A percentile compares a stretch with the other conserved stretches of the same genome.
Conservation (phyloP, 2,797 vertebrate species). For the Microctenopoma lineatum region DNA sequence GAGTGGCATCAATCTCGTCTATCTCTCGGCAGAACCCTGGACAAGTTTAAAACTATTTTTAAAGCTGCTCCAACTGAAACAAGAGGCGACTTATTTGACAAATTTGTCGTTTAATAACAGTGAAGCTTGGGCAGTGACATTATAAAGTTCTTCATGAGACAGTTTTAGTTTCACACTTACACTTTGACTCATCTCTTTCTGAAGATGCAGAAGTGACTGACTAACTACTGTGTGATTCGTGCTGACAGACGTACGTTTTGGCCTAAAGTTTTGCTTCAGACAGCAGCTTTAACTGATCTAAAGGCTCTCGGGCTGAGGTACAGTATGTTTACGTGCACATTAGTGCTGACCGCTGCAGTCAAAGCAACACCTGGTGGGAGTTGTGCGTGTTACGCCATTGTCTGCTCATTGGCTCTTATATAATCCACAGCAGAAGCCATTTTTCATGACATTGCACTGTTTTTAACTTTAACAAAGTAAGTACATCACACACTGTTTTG, state of each 20-base stretch:
- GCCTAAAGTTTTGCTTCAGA: neutral
- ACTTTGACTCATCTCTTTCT: constrained; percentile 34
- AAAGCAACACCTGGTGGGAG: constrained; percentile 40
- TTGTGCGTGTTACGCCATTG: constrained; percentile 7
- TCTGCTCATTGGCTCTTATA: constrained; percentile 5
- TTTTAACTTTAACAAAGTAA: constrained; percentile 17
- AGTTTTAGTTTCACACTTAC: constrained; percentile 14
- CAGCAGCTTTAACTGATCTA: constrained; percentile 23
- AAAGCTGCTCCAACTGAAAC: neutral
- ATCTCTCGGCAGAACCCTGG: neutral
- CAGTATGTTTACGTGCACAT: constrained; percentile 13
- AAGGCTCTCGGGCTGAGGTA: constrained; percentile 5
- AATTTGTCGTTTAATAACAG: neutral
- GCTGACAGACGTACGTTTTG: neutral
- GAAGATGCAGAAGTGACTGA: constrained; percentile 25
- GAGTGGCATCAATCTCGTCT: neutral
- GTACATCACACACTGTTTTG: neutral
- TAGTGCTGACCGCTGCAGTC: constrained; percentile 34
- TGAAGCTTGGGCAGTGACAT: neutral
- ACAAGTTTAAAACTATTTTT: neutral
- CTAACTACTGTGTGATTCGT: constrained; percentile 8
- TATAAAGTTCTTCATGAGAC: neutral
- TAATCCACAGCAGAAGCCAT: constrained; percentile 7
- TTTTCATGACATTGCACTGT: constrained; percentile 29
- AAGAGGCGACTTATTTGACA: neutral